Conservation (phyloP, 1,140 invertebrate species). For the Phocides pigmalion region DNA sequence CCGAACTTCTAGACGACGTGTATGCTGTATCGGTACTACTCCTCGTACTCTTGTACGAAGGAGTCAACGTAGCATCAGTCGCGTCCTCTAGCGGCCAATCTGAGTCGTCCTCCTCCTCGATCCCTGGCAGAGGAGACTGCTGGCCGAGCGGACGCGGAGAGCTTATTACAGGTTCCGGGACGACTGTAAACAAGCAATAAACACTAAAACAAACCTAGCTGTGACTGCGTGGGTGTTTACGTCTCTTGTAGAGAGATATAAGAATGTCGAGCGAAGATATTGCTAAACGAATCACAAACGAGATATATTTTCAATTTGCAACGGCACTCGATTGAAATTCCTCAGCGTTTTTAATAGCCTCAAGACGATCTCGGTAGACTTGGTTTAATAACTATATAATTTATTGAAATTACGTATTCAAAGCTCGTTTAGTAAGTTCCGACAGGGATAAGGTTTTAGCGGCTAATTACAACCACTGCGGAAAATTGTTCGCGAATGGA, state of each 20-base stretch:
- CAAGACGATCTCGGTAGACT: background rate
- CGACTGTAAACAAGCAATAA: slow-evolving; percentile 72
- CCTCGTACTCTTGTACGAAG: slow-evolving; percentile 79
- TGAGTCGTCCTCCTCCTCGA: slow-evolving; percentile 85
- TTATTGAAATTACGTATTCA: slow-evolving; percentile 56
- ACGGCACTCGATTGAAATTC: slow-evolving; percentile 13
- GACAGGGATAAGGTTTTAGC: slow-evolving; percentile 43
- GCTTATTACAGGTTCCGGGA: slow-evolving; percentile 72
- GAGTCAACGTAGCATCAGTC: slow-evolving; percentile 77
- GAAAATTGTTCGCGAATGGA: slow-evolving; percentile 40
- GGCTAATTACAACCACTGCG: slow-evolving; percentile 42
- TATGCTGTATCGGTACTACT: slow-evolving; percentile 79
- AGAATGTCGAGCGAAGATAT: slow-evolving; percentile 28
- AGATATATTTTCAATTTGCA: slow-evolving; percentile 12
- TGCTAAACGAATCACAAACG: slow-evolving; percentile 31
- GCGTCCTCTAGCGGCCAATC: slow-evolving; percentile 83
- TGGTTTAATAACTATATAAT: slow-evolving; percentile 26
- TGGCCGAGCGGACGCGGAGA: slow-evolving; percentile 81
- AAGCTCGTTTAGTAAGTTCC: slow-evolving; percentile 33
- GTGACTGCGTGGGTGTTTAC: slow-evolving; percentile 8
- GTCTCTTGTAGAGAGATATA: slow-evolving; percentile 22
- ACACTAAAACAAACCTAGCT: slow-evolving; percentile 40
- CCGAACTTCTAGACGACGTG: slow-evolving; percentile 75
- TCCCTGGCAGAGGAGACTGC: slow-evolving; percentile 84
- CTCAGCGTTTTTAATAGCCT: slow-evolving; percentile 6